These are phyloP conservation scores for Tringa solitaria DNA, from an alignment of 2,113 vertebrate species.

Conservation along the genomic window DNA sequence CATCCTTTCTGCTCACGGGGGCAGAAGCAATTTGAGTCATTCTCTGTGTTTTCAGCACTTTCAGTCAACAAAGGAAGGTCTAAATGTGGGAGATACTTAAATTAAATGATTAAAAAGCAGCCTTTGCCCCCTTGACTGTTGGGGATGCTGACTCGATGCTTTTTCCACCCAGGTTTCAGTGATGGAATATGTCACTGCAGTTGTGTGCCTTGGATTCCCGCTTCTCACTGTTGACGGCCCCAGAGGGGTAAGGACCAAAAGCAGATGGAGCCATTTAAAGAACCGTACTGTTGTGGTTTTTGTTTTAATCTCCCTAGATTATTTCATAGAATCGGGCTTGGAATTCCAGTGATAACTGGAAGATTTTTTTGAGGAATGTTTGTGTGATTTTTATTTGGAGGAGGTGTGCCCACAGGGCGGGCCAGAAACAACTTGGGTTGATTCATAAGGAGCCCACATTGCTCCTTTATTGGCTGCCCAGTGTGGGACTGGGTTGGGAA, in stretches of 20 bases:
- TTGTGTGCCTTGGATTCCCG: constrained; percentile 94
- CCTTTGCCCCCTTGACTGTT: no score
- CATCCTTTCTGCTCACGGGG: accelerated
- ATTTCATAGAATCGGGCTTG: accelerated
- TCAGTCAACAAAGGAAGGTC: neutral
- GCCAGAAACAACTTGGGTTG: no score
- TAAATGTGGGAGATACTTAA: neutral
- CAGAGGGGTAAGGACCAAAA: constrained; percentile 84
- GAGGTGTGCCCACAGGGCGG: no score
- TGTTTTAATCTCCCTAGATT: neutral
- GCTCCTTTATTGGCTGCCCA: neutral
- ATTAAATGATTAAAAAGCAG: neutral
- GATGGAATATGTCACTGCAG: constrained; percentile 92
- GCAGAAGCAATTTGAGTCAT: neutral
- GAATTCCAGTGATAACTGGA: neutral
- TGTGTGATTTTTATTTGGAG: neutral
- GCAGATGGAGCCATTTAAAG: neutral
- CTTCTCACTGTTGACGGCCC: constrained; percentile 90
- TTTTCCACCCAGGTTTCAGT: constrained; percentile 83
- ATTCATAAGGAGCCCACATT: accelerated
- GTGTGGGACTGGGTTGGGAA: neutral
- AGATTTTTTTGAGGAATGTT: neutral
- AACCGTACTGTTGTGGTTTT: neutral
- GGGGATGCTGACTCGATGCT: neutral
- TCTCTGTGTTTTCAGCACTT: accelerated